Conservation (phyloP, 2,113 vertebrate species). For the Uropsilus gracilis region DNA sequence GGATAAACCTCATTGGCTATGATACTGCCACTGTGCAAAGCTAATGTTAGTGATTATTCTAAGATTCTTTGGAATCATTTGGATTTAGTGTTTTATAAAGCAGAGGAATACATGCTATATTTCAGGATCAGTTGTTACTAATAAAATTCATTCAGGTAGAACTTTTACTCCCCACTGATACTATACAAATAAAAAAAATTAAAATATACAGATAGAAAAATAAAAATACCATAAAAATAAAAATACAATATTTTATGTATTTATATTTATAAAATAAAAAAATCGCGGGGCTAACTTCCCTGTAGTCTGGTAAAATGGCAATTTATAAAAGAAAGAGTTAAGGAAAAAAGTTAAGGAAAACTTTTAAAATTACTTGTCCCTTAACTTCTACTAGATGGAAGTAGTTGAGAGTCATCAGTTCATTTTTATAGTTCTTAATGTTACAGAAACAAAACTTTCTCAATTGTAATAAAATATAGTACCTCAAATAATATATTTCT, state of each 20-base stretch:
- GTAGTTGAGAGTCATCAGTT: background rate
- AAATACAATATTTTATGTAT: no score
- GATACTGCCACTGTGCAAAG: no score
- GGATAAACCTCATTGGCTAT: no score
- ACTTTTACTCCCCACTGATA: background rate
- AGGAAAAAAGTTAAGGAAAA: background rate
- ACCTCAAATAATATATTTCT: no score
- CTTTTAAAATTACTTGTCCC: background rate
- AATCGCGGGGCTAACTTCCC: background rate
- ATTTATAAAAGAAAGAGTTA: background rate
- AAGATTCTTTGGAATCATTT: no score
- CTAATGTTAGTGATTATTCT: constrained; percentile 2
- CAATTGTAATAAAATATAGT: background rate
- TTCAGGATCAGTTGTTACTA: background rate
- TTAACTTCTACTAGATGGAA: background rate
- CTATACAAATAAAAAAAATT: background rate
- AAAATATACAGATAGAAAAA: no score
- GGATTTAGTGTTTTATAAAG: constrained; percentile 38
- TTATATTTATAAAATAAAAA: no score
- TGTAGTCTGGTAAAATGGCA: constrained; percentile 1
- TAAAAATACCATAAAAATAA: no score
- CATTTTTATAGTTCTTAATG: background rate
- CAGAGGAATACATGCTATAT: background rate
- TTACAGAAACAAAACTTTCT: constrained; percentile 19
- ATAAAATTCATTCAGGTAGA: background rate